A percentile compares a stretch with the other conserved stretches of the same genome.
Evolutionary conservation across 2,888 invertebrate genomes (phyloP).

Genomic region (Scaptomyza cyrtandrae): DNA sequence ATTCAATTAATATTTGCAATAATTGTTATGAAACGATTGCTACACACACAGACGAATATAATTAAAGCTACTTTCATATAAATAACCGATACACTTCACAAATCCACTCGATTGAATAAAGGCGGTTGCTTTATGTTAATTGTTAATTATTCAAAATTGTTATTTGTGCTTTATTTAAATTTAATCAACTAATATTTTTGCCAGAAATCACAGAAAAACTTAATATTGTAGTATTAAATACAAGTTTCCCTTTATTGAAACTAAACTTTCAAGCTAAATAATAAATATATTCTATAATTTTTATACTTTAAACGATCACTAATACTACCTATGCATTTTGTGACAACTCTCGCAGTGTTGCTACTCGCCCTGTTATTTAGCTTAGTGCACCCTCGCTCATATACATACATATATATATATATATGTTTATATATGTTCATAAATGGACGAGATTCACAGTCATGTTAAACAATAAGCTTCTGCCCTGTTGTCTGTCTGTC

Average conservation of each 20-base stretch:
- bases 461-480: slow-evolving; percentile 55
- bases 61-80: not conserved
- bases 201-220: too few relatives aligned
- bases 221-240: too few relatives aligned
- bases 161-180: too few relatives aligned
- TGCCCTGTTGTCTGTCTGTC: slow-evolving; percentile 24
- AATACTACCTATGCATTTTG: too few relatives aligned
- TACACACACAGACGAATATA: too few relatives aligned
- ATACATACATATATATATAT: not conserved
- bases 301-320: too few relatives aligned
- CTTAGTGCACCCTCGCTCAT: slow-evolving; percentile 23
- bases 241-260: too few relatives aligned
- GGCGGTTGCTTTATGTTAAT: not conserved
- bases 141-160: too few relatives aligned
- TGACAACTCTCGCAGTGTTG: too few relatives aligned
- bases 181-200: too few relatives aligned
- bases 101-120: slow-evolving; percentile 4
- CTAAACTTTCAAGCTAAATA: too few relatives aligned
- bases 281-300: too few relatives aligned
- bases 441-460: slow-evolving; percentile 54
- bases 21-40: slow-evolving; percentile 34
- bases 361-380: slow-evolving; percentile 19
- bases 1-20: slow-evolving; percentile 49
- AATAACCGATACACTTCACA: not conserved
- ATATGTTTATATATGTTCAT: slow-evolving; percentile 27